Evolutionary conservation across 2,113 vertebrate species (phyloP).

Genomic region (Strix uralensis): DNA sequence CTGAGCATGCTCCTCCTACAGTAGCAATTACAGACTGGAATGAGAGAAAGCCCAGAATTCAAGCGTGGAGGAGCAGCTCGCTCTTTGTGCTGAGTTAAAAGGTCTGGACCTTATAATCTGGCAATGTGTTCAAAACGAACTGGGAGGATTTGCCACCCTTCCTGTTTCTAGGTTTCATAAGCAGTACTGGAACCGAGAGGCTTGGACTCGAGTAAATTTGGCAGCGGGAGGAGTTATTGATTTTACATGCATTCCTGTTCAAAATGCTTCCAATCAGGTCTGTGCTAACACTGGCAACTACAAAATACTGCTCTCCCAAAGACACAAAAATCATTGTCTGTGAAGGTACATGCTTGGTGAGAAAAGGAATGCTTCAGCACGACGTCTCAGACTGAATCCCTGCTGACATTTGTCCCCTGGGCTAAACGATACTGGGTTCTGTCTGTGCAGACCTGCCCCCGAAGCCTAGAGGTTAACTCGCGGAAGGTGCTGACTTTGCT

Average conservation of each 20-base stretch:
- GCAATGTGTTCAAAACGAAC: not conserved
- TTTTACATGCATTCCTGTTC: not conserved
- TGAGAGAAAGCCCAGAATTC: not conserved
- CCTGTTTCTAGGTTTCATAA: not conserved
- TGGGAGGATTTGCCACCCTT: not conserved
- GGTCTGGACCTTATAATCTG: not conserved
- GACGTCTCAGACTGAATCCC: not conserved
- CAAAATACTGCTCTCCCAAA: not conserved
- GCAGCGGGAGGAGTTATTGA: not conserved
- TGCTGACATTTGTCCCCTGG: slow-evolving; percentile 26
- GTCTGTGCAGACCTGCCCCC: not conserved
- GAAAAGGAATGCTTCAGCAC: not conserved
- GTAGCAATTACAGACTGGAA: not conserved
- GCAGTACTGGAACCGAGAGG: not conserved
- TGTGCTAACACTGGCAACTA: not conserved
- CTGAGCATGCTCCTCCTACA: not conserved
- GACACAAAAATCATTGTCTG: not conserved
- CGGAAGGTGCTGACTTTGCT: slow-evolving; percentile 30
- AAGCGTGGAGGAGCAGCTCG: not conserved
- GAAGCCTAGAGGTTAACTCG: not conserved
- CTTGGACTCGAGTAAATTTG: not conserved
- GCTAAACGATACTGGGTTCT: slow-evolving; percentile 9
- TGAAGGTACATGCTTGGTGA: not conserved
- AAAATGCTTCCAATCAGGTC: not conserved
- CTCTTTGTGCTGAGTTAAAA: not conserved